These are phyloP conservation scores for Charadrius vociferus DNA, from an alignment of 2,113 vertebrate genomes.

Conservation along the genomic window DNA sequence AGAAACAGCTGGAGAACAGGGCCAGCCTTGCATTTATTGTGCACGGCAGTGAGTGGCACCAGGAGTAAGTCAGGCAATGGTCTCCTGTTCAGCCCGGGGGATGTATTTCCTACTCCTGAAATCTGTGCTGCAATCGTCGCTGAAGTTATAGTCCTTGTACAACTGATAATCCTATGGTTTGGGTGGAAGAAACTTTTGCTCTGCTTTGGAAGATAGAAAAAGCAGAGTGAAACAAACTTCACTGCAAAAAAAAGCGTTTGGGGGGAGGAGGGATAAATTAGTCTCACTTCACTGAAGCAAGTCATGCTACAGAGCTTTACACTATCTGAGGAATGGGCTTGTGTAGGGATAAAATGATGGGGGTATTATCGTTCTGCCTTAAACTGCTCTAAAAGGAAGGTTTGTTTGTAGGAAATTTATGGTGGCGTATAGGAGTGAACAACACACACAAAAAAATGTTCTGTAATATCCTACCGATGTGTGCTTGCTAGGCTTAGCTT, in stretches of 20 bases:
- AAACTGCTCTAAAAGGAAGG: neutral
- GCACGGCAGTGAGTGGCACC: fast-evolving
- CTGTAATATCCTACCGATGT: neutral
- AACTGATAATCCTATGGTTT: neutral
- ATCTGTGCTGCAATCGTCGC: neutral
- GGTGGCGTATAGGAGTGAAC: neutral
- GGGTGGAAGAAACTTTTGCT: neutral
- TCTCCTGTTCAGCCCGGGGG: neutral
- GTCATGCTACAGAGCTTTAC: neutral
- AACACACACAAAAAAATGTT: neutral
- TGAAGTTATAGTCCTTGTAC: neutral
- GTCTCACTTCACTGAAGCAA: constrained; percentile 8
- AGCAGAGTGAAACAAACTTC: neutral
- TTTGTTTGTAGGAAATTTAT: neutral
- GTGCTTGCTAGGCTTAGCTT: neutral
- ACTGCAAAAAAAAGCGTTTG: neutral
- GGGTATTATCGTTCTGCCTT: neutral
- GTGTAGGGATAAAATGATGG: neutral
- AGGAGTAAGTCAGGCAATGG: neutral
- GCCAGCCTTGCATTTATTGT: neutral
- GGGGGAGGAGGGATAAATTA: neutral
- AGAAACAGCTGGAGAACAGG: constrained; percentile 12
- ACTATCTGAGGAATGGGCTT: neutral
- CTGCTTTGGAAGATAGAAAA: neutral
- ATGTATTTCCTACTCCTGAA: neutral